Evolutionary conservation across 1,140 invertebrate species (phyloP).

Genomic region (Mya arenaria): DNA sequence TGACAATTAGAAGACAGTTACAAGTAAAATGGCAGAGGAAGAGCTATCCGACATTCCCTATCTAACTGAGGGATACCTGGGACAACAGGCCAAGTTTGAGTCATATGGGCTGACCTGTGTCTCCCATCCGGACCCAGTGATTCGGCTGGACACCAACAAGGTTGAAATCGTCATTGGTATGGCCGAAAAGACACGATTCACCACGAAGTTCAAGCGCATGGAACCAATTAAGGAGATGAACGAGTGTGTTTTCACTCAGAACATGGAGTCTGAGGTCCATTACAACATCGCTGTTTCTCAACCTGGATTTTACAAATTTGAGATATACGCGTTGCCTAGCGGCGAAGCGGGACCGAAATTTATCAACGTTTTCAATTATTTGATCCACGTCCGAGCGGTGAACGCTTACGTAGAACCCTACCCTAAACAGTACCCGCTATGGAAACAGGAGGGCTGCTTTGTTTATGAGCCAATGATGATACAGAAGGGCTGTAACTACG

Average conservation of each 20-base stretch:
- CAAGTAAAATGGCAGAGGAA: conserved; percentile 55
- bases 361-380: conserved; percentile 80
- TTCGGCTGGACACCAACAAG: conserved; percentile 66
- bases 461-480: conserved; percentile 75
- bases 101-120: conserved; percentile 70
- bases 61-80: conserved; percentile 78
- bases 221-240: conserved; percentile 72
- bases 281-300: conserved; percentile 74
- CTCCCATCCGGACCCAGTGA: conserved; percentile 74
- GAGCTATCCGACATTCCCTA: conserved; percentile 75
- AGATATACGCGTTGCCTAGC: conserved; percentile 79
- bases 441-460: conserved; percentile 80
- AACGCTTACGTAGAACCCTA: conserved; percentile 69
- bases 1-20: not conserved
- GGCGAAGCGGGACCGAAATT: conserved; percentile 77
- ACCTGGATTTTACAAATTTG: conserved; percentile 79
- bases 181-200: conserved; percentile 63
- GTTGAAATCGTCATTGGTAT: conserved; percentile 74
- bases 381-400: conserved; percentile 71
- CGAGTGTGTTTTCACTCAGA: conserved; percentile 68
- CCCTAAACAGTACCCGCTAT: conserved; percentile 80
- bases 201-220: conserved; percentile 71
- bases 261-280: conserved; percentile 64
- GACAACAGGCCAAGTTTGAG: conserved; percentile 77
- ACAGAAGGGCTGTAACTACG: conserved; percentile 63